Percentiles rank a stretch among this genome's conserved stretches.
Evolutionary conservation across 2,797 vertebrate species (phyloP).

Genomic region (Molossus molossus): DNA sequence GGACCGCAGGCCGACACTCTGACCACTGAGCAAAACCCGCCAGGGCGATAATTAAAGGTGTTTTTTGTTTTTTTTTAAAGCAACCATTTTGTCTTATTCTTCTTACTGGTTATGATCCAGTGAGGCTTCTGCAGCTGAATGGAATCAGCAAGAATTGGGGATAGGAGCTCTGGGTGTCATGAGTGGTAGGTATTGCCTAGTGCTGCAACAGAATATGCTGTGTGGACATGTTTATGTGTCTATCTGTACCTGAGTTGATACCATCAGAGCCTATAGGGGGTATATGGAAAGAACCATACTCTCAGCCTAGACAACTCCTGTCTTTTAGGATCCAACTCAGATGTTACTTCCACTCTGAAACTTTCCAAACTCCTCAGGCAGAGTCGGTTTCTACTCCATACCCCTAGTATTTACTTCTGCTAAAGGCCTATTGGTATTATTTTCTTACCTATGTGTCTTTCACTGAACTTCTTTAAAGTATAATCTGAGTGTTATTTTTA

Average conservation of each 20-base stretch:
- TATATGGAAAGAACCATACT: constrained; percentile 1
- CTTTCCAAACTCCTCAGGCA: constrained; percentile 2
- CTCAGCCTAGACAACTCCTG: not conserved
- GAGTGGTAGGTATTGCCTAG: not conserved
- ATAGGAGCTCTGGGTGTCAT: not conserved
- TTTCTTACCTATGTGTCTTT: constrained; percentile 31
- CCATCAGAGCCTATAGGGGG: not conserved
- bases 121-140: not conserved
- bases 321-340: constrained; percentile 35
- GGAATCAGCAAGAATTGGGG: constrained; percentile 21
- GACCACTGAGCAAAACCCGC: too few relatives aligned
- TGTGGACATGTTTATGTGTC: constrained; percentile 6
- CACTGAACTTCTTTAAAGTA: constrained; percentile 46
- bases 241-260: not conserved
- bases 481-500: constrained; percentile 32
- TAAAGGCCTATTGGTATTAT: constrained; percentile 37
- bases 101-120: constrained; percentile 16
- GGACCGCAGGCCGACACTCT: too few relatives aligned
- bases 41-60: too few relatives aligned
- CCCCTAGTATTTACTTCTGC: constrained; percentile 4
- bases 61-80: not conserved
- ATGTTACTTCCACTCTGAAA: constrained; percentile 45
- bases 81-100: constrained; percentile 57
- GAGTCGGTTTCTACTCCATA: constrained; percentile 21
- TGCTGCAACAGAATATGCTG: constrained; percentile 15